These are phyloP conservation scores for Hoplostethus atlanticus DNA, from an alignment of 2,797 vertebrate species.

Conservation along the genomic window DNA sequence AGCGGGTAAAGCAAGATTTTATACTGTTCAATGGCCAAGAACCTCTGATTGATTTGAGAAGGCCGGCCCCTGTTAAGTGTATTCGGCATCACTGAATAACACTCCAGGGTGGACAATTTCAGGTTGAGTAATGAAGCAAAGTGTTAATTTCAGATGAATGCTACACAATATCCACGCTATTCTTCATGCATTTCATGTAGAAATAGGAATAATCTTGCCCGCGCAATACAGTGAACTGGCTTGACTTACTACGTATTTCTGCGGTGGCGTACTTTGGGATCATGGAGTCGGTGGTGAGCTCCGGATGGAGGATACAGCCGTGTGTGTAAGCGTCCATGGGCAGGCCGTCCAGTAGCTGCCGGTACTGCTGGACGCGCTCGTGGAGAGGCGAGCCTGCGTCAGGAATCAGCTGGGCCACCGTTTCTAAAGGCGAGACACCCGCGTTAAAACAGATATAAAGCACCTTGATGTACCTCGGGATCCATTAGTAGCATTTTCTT, in stretches of 20 bases:
- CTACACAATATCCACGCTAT: background rate
- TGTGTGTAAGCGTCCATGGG: conserved; percentile 99
- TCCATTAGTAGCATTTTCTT: background rate
- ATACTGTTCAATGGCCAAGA: background rate
- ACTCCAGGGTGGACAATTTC: background rate
- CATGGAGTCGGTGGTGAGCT: conserved; percentile 99
- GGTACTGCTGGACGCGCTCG: conserved; percentile 93
- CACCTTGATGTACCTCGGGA: conserved; percentile 2
- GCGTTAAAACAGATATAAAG: background rate
- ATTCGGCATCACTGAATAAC: background rate
- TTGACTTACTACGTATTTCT: conserved; percentile 99
- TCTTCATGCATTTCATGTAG: background rate
- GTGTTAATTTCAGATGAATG: background rate
- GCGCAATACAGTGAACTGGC: conserved; percentile 28
- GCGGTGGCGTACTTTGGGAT: conserved; percentile 99
- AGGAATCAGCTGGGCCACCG: conserved; percentile 91
- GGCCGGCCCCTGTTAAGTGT: background rate
- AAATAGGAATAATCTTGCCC: background rate
- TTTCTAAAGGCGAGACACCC: conserved; percentile 80
- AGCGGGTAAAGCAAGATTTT: background rate
- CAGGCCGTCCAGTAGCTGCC: conserved; percentile 93
- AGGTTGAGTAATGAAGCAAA: background rate
- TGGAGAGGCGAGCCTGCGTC: conserved; percentile 89
- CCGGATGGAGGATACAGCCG: conserved; percentile 98
- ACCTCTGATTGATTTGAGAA: background rate